Evolutionary conservation across 2,888 invertebrate genomes (phyloP), one percentile per base, ranked within the genome.

Genomic region (Hoplodrina blanda): DNA sequence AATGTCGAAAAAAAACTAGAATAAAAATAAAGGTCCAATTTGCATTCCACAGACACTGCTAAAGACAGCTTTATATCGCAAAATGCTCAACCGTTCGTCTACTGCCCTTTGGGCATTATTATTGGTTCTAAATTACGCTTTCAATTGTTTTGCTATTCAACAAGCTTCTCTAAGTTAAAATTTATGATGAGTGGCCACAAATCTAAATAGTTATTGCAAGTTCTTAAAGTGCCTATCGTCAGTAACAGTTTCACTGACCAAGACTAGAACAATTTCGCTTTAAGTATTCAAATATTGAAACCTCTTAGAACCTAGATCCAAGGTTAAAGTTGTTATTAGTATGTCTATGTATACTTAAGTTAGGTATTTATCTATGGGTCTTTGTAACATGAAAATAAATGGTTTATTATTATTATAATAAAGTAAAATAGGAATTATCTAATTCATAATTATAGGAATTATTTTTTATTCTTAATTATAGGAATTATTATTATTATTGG

Each of bases 201-300:
- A 33, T 0, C 19, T 46, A 53, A 44, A 30, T 46, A 53, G 72
- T 41, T 54, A 54, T 73, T 30, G 37, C 46, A 30, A 37, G 10
- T 46, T 8, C 19, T 17, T 53, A 57, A 17, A 70, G 17, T 53
- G 15, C 17, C 7, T 52, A 13, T 59, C 1, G 6, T 4, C 17
- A 13, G 33, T 33, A 44, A 25, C 7, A 53, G 13, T 13, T 46
- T 37, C 8, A 8, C 37, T 13, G 20, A 33, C 57, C 4, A 33
- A 69, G 52, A 52, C 41, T 19, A 0, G 2, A 46, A 13, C 19
- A 11, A 53, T 53, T 60, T 44, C 30, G 52, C 57, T n/a, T n/a
- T n/a, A n/a, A n/a, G 10, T 19, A 0, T 19, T 19, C 7, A 25
- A 25, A 46, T 46, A 60, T 33, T 33, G 33, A 11, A 15, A 60